phyloP scores from a whole-genome alignment of 2,888 invertebrate genomes.

The Iselma pallidipennis region DNA sequence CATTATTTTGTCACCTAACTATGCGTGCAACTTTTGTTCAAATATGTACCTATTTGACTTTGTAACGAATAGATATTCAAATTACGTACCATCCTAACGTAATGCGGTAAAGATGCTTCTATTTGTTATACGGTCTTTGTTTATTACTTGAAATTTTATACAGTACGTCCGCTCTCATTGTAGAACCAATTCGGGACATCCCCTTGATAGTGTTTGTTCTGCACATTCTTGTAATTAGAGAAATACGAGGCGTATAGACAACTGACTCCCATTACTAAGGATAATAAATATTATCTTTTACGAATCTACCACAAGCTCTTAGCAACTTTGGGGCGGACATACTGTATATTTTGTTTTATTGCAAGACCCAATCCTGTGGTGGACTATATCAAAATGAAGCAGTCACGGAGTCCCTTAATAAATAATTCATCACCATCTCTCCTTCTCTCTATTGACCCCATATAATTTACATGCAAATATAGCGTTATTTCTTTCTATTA shows the following conservation, averaged over 20 bases:
- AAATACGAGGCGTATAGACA: too few species aligned
- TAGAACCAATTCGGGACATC: too few species aligned
- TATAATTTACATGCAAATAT: constrained; percentile 22
- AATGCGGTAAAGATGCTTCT: background rate
- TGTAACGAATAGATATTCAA: constrained; percentile 20
- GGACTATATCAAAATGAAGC: constrained; percentile 21
- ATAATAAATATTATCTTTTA: too few species aligned
- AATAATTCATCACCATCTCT: constrained; percentile 25
- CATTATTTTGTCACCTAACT: constrained; percentile 44
- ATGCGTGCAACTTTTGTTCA: constrained; percentile 29
- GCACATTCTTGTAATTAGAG: too few species aligned
- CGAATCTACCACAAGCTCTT: too few species aligned
- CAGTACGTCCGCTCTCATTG: too few species aligned
- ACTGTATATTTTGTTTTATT: background rate
- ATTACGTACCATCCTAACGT: background rate
- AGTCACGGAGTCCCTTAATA: constrained; percentile 34
- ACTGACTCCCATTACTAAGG: too few species aligned
- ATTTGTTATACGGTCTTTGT: too few species aligned
- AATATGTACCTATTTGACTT: constrained; percentile 32
- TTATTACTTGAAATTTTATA: too few species aligned
- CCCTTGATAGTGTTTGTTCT: too few species aligned
- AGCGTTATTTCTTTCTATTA: constrained; percentile 16
- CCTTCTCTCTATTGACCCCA: background rate
- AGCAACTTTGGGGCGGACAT: background rate
- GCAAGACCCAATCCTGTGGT: background rate